These are phyloP conservation scores for Drosophila demipolita DNA, from an alignment of 2,888 invertebrate species.

Conservation along the genomic window DNA sequence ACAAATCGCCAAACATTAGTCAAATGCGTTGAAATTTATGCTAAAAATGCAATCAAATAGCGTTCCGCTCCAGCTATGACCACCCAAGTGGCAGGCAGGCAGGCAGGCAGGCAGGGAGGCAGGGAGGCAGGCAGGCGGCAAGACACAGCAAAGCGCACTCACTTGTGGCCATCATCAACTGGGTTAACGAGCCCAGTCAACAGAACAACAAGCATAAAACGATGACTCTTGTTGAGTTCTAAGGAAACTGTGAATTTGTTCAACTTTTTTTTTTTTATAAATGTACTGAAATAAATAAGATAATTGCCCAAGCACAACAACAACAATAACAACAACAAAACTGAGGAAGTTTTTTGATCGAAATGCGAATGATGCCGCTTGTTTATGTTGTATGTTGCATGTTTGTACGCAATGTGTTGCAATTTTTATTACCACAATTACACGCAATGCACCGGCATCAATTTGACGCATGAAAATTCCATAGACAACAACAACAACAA, in stretches of 20 bases:
- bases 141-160: slow-evolving; percentile 23
- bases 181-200: slow-evolving; percentile 29
- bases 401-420: slow-evolving; percentile 77
- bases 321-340: slow-evolving; percentile 8
- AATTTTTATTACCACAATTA: slow-evolving; percentile 79
- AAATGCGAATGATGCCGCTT: slow-evolving; percentile 9
- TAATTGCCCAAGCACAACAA: slow-evolving; percentile 60
- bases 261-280: slow-evolving; percentile 57
- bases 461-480: slow-evolving; percentile 79
- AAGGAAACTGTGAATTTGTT: slow-evolving; percentile 71
- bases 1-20: slow-evolving; percentile 75
- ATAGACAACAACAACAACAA: slow-evolving; percentile 33
- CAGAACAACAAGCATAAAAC: neutral
- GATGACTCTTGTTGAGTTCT: slow-evolving; percentile 33
- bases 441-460: slow-evolving; percentile 74
- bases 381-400: slow-evolving; percentile 62
- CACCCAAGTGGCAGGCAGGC: slow-evolving; percentile 65
- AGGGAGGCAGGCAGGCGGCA: slow-evolving; percentile 28
- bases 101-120: no score
- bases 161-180: slow-evolving; percentile 44
- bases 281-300: slow-evolving; percentile 71
- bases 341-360: slow-evolving; percentile 22
- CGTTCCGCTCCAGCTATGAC: slow-evolving; percentile 68
- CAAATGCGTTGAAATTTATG: slow-evolving; percentile 80
- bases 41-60: slow-evolving; percentile 77